Evolutionary conservation across 2,888 invertebrate genomes (phyloP).

Genomic region (Polydrusus tereticollis): DNA sequence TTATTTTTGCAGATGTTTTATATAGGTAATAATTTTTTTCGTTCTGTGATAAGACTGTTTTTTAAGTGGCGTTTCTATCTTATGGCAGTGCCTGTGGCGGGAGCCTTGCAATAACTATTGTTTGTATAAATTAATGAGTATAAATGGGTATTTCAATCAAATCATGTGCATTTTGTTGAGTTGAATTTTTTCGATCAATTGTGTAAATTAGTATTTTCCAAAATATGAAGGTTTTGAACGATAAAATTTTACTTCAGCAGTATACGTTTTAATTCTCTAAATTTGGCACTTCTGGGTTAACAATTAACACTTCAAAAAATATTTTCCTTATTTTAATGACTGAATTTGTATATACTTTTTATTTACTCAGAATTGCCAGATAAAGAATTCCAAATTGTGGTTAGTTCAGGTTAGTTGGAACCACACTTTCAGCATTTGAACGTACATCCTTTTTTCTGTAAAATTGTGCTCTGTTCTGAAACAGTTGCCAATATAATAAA

Average conservation of each 20-base stretch:
- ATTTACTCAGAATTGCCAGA: conserved; percentile 16
- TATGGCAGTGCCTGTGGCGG: conserved; percentile 67
- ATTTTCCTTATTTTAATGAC: neutral
- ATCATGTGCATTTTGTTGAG: conserved; percentile 4
- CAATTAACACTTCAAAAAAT: neutral
- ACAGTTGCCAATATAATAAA: too few species aligned
- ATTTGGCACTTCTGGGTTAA: conserved; percentile 21
- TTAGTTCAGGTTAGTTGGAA: neutral
- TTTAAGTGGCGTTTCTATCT: conserved; percentile 53
- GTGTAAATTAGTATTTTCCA: neutral
- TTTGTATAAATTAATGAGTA: conserved; percentile 29
- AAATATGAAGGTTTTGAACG: conserved; percentile 1
- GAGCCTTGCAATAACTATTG: conserved; percentile 43
- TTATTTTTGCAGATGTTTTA: conserved; percentile 27
- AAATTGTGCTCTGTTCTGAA: too few species aligned
- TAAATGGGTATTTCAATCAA: conserved; percentile 12
- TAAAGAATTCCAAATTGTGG: conserved; percentile 19
- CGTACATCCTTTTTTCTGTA: neutral
- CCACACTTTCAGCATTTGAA: neutral
- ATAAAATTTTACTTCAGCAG: conserved; percentile 20
- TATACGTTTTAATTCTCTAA: conserved; percentile 12
- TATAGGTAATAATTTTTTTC: conserved; percentile 57
- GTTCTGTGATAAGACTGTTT: conserved; percentile 66
- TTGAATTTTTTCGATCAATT: neutral
- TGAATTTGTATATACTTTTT: neutral